Evolutionary conservation across 1,140 invertebrate species (phyloP).

Genomic region (Prorops nasuta): DNA sequence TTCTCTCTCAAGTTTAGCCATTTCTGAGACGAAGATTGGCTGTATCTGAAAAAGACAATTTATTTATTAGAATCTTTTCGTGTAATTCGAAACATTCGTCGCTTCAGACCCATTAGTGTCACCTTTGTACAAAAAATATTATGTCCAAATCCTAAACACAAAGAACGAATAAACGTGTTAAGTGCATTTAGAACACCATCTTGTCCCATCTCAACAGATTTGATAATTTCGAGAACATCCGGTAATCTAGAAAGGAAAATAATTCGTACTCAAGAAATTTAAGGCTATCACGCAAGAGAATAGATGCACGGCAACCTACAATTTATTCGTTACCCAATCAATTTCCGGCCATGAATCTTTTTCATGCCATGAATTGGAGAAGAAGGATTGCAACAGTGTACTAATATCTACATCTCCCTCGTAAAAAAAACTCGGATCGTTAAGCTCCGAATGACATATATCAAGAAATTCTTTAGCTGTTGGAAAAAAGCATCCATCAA

Average conservation of each 20-base stretch:
- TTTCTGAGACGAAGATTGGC: constrained; percentile 32
- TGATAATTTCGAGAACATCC: constrained; percentile 44
- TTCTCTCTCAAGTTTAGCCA: constrained; percentile 38
- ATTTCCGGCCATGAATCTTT: constrained; percentile 57
- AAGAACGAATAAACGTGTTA: constrained; percentile 41
- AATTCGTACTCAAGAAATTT: no score
- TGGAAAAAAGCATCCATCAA: constrained; percentile 26
- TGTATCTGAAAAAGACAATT: constrained; percentile 35
- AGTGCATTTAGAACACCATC: constrained; percentile 40
- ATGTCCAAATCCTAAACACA: constrained; percentile 44
- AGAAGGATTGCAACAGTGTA: constrained; percentile 58
- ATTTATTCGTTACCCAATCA: constrained; percentile 58
- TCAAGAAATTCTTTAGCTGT: constrained; percentile 53
- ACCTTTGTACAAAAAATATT: constrained; percentile 40
- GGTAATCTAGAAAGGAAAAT: constrained; percentile 33
- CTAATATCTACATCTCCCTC: constrained; percentile 52
- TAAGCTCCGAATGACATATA: constrained; percentile 52
- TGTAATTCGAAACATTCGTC: no score
- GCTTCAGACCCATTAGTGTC: no score
- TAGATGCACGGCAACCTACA: constrained; percentile 55
- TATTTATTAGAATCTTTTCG: no score
- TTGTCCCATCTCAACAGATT: constrained; percentile 36
- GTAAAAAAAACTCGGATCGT: constrained; percentile 59
- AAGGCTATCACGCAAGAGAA: no score
- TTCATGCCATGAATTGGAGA: constrained; percentile 51